Evolutionary conservation across 2,888 invertebrate species (phyloP), one percentile per base, ranked within the genome.

Genomic region (Phania funesta): DNA sequence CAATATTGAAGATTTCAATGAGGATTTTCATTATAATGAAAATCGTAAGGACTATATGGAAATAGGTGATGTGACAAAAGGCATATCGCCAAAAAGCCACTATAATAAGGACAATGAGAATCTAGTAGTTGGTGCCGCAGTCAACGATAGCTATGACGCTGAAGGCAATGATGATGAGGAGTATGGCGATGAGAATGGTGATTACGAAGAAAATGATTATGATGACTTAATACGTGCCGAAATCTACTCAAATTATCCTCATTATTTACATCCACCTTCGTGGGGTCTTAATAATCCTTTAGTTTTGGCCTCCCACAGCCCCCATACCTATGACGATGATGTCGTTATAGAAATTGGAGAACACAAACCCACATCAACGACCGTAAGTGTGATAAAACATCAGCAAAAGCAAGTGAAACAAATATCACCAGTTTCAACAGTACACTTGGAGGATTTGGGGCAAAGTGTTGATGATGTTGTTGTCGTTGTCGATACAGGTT

Each of bases 181-280:
- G 4, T 83, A 77, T 0, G 84, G 62, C 4, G 91, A 85, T 3
- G 85, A 85, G 11, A 85, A 86, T n/a, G 86, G 85, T 9, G 89
- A 88, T 18, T 50, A 79, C 9, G 88, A 89, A 56, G 89, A 89
- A 92, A 90, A 93, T 92, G 92, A 93, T 92, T 91, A 93, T 92
- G 88, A 91, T 87, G 90, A 90, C 87, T 86, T 89, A 83, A 90
- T 90, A 92, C 89, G 92, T 90, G 91, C 92, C 87, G 91, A 92
- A 92, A 92, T 92, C 91, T 92, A 91, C 92, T 90, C 91, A 70
- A 90, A 89, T 83, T 90, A 88, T 85, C 93, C 93, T 84, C 93
- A 93, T 90, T 93, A 93, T 91, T 91, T 94, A 86, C 93, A 93
- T 89, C 93, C 93, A 86, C 92, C 92, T 62, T 90, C 90, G 68